Evolutionary conservation across 1,140 invertebrate genomes (phyloP), one percentile per base, ranked within the genome.

Genomic region (Apis cerana): DNA sequence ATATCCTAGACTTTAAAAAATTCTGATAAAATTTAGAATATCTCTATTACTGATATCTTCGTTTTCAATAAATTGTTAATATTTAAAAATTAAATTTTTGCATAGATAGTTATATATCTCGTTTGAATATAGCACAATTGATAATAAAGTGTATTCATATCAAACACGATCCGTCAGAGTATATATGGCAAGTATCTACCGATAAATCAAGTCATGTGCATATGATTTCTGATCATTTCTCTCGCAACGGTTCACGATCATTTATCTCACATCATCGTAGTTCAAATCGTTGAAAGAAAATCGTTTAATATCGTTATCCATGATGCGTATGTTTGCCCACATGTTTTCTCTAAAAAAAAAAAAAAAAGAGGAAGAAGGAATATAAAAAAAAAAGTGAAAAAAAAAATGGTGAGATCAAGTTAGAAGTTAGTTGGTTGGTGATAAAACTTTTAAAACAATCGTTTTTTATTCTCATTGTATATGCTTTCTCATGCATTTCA

Each of bases 401-500:
- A 27, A 27, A 12, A n/a, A 11, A 19, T 10, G 23, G 54, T 2
- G 17, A 62, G 11, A 33, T 11, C 62, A 12, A 21, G 19, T 33
- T 1, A 21, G 33, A 50, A 17, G 59, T 43, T 61, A 17, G 59
- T 43, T 61, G 17, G 9, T 3, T 19, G 52, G 62, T 68, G n/a
- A 54, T 17, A 19, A 62, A 75, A 81, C 54, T 81, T 75, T 59
- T 21, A 12, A 52, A 67, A n/a, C 54, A 79, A 19, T 17, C 15
- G 48, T 56, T 50, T 58, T 71, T 56, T 33, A 58, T 21, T 33
- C 33, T 21, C 27, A 12, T 43, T 43, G 17, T 64, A 56, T 70
- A 74, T 9, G 54, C n/a, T 75, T 68, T 76, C 80, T 81, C 80
- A 76, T 81, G 80, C 71, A 81, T 81, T 81, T 81, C 52, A 68